phyloP scores from a whole-genome alignment of 2,797 vertebrate species.

The Gymnocypris eckloni region DNA sequence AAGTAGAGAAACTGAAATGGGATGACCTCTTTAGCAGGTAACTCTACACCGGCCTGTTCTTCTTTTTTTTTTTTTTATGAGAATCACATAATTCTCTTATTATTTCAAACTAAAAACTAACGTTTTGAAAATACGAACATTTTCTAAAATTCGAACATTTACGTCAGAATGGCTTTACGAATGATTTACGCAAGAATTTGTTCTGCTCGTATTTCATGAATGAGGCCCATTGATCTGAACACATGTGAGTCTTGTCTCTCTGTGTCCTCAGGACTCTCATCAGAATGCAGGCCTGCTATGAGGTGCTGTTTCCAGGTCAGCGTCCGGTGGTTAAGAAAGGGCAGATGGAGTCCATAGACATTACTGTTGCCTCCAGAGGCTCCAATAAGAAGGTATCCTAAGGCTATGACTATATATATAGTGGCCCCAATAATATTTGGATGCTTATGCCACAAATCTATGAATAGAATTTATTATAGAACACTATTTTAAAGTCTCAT shows the following conservation, averaged over 20 bases:
- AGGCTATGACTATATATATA: not conserved
- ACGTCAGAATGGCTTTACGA: too few species aligned
- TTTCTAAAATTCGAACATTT: too few species aligned
- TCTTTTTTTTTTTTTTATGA: not conserved
- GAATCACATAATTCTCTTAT: not conserved
- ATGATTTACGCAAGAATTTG: too few species aligned
- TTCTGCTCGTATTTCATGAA: too few species aligned
- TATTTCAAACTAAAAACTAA: not conserved
- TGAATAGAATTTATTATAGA: not conserved
- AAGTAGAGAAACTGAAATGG: slow-evolving; percentile 87
- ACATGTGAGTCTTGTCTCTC: not conserved
- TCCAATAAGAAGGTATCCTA: slow-evolving; percentile 92
- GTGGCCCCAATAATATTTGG: not conserved
- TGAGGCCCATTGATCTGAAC: not conserved
- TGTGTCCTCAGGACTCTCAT: slow-evolving; percentile 82
- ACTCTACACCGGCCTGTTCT: not conserved
- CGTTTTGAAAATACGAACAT: too few species aligned
- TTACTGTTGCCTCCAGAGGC: slow-evolving; percentile 86
- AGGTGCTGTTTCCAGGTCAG: slow-evolving; percentile 86
- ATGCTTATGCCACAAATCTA: not conserved
- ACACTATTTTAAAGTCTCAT: not conserved
- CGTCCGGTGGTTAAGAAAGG: slow-evolving; percentile 87
- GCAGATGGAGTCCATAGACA: slow-evolving; percentile 85
- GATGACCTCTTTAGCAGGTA: slow-evolving; percentile 94
- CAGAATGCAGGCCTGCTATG: slow-evolving; percentile 87